A percentile compares a stretch with the other conserved stretches of the same genome.
phyloP scores from a whole-genome alignment of 2,113 vertebrate species.

The Tragelaphus strepsiceros region DNA sequence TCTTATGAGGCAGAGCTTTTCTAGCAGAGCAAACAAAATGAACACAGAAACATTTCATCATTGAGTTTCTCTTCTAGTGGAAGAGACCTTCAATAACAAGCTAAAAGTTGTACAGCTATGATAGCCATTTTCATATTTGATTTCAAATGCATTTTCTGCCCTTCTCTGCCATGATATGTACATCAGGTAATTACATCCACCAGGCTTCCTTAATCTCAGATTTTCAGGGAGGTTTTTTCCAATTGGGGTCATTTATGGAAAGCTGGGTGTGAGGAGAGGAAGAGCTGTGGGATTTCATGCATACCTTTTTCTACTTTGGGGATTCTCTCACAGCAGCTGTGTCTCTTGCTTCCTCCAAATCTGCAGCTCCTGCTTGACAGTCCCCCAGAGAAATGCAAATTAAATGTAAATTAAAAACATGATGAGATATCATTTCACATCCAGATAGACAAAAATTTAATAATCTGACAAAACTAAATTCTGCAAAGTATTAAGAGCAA shows the following conservation, averaged over 20 bases:
- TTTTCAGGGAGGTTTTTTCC: neutral
- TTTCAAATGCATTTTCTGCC: neutral
- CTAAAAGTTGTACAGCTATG: neutral
- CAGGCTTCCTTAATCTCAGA: neutral
- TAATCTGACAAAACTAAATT: slow-evolving; percentile 63
- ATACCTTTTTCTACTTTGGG: neutral
- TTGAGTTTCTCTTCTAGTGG: neutral
- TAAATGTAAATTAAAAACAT: slow-evolving; percentile 59
- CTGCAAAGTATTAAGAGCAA: slow-evolving; percentile 21
- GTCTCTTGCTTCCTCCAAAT: slow-evolving; percentile 2
- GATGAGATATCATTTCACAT: slow-evolving; percentile 57
- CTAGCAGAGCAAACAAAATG: neutral
- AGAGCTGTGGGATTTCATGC: neutral
- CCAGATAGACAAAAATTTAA: slow-evolving; percentile 65
- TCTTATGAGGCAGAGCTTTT: neutral
- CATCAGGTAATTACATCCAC: neutral
- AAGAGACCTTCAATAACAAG: neutral
- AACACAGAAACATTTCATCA: neutral
- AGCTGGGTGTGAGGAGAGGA: neutral
- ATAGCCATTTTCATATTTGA: neutral
- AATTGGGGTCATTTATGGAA: neutral
- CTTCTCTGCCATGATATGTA: neutral
- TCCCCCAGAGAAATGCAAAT: slow-evolving; percentile 59
- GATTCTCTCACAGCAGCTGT: slow-evolving; percentile 27
- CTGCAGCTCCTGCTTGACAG: slow-evolving; percentile 31